phyloP scores from a whole-genome alignment of 2,113 vertebrate species.

The Girardinichthys multiradiatus region DNA sequence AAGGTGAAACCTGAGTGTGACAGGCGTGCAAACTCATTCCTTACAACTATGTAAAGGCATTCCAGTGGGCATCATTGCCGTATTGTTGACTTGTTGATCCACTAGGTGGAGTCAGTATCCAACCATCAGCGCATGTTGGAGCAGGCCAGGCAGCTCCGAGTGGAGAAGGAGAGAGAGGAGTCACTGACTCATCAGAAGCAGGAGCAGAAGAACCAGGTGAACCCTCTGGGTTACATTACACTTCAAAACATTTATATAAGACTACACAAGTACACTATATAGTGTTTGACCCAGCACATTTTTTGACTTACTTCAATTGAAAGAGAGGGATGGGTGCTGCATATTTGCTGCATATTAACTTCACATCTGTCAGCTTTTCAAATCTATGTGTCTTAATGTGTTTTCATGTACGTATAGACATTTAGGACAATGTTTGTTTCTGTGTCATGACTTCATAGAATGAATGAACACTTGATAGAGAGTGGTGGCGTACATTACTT shows the following conservation, averaged over 20 bases:
- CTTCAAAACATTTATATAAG: neutral
- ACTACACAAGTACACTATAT: neutral
- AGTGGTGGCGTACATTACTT: too few species aligned
- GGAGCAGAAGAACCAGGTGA: conserved; percentile 96
- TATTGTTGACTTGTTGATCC: conserved; percentile 54
- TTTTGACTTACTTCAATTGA: too few species aligned
- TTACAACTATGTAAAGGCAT: neutral
- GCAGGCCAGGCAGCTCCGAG: conserved; percentile 91
- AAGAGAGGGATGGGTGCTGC: too few species aligned
- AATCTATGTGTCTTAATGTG: too few species aligned
- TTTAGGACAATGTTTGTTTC: too few species aligned
- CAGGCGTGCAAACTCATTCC: conserved; percentile 40
- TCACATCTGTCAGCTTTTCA: too few species aligned
- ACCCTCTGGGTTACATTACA: neutral
- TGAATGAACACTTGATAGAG: neutral
- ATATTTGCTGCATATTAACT: too few species aligned
- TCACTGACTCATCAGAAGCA: conserved; percentile 92
- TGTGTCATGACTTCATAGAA: neutral
- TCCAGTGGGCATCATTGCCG: neutral
- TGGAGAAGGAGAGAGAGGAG: conserved; percentile 95
- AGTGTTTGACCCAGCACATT: neutral
- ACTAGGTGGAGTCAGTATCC: conserved; percentile 97
- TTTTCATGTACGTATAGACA: too few species aligned
- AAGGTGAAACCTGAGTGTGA: conserved; percentile 59
- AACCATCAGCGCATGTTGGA: conserved; percentile 96